Conservation (phyloP, 1,140 invertebrate genomes). For the Drosophila bocqueti region DNA sequence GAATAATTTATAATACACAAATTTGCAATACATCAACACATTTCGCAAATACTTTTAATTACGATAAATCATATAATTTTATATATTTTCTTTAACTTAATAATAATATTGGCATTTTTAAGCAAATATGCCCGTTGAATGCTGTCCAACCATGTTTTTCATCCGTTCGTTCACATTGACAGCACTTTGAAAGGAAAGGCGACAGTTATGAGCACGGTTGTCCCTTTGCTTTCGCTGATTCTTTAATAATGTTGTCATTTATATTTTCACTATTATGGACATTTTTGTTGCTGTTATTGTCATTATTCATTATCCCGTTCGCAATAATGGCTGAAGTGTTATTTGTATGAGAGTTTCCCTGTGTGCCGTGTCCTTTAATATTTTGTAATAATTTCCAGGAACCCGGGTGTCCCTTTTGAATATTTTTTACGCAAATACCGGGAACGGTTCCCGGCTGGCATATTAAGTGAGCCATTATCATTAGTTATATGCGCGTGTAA, state of each 20-base stretch:
- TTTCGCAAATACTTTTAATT: no score
- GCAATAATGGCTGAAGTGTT: slow-evolving; percentile 38
- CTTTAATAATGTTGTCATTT: slow-evolving; percentile 76
- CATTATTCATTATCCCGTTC: slow-evolving; percentile 68
- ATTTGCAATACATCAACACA: no score
- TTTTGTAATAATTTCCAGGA: slow-evolving; percentile 41
- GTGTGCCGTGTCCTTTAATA: slow-evolving; percentile 37
- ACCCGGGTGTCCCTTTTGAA: slow-evolving; percentile 25
- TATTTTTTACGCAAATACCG: slow-evolving; percentile 51
- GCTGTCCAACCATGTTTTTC: neutral
- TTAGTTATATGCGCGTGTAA: slow-evolving; percentile 60
- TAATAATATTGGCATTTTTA: neutral
- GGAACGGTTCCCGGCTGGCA: slow-evolving; percentile 33
- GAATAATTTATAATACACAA: no score
- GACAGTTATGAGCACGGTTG: slow-evolving; percentile 45
- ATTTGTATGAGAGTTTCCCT: slow-evolving; percentile 29
- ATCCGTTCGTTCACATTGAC: slow-evolving; percentile 51
- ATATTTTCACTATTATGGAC: slow-evolving; percentile 48
- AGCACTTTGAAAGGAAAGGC: slow-evolving; percentile 54
- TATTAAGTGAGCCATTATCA: slow-evolving; percentile 73
- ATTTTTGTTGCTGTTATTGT: slow-evolving; percentile 54
- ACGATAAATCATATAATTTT: no score
- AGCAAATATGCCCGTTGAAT: neutral
- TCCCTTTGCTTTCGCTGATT: slow-evolving; percentile 38
- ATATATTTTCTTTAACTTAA: neutral